A percentile compares a stretch with the other conserved stretches of the same genome.
phyloP scores from a whole-genome alignment of 2,797 vertebrate genomes.

The Thaleichthys pacificus region DNA sequence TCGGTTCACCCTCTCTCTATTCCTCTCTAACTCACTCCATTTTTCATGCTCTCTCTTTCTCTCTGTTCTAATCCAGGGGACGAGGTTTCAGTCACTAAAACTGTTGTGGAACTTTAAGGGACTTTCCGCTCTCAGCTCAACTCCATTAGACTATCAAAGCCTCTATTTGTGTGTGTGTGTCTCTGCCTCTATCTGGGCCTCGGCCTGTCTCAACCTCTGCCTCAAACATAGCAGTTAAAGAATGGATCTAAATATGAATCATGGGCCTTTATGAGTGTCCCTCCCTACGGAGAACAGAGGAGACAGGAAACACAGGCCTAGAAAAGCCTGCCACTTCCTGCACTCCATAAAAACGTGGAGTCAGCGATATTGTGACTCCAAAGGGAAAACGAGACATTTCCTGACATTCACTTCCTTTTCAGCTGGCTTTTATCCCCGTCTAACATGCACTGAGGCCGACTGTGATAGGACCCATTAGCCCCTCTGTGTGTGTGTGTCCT shows the following conservation, averaged over 20 bases:
- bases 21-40: constrained; percentile 5
- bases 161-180: background rate
- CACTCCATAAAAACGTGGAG: constrained; percentile 30
- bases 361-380: constrained; percentile 38
- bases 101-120: background rate
- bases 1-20: background rate
- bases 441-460: background rate
- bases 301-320: constrained; percentile 37
- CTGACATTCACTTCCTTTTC: constrained; percentile 36
- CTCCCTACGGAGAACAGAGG: constrained; percentile 8
- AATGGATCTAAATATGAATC: background rate
- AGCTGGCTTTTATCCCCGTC: constrained; percentile 4
- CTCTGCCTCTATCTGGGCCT: constrained; percentile 5
- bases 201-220: background rate
- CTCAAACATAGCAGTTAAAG: too few species aligned
- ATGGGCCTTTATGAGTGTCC: too few species aligned
- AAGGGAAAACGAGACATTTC: constrained; percentile 30
- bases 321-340: constrained; percentile 48
- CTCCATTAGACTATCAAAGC: background rate
- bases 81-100: background rate
- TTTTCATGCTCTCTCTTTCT: background rate
- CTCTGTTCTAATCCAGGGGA: background rate
- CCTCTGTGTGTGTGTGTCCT: constrained; percentile 12
- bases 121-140: constrained; percentile 12
- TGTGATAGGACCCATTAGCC: too few species aligned